Conservation (phyloP, 1,140 invertebrate species). For the Episyrphus balteatus region DNA sequence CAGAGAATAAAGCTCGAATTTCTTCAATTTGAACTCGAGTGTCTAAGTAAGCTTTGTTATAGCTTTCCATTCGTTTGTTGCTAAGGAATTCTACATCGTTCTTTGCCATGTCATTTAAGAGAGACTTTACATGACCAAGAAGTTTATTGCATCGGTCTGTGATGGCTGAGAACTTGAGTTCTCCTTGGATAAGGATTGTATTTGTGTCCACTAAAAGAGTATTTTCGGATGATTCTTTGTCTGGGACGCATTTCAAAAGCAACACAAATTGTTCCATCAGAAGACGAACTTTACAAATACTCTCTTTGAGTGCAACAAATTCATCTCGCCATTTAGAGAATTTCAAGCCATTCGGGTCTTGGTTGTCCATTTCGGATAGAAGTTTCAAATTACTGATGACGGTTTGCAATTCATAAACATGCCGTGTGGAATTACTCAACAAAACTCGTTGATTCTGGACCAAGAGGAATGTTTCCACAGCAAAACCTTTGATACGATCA, state of each 20-base stretch:
- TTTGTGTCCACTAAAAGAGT: neutral
- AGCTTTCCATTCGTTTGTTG: slow-evolving; percentile 5
- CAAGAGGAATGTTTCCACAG: slow-evolving; percentile 53
- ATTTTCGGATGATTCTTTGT: neutral
- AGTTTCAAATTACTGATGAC: slow-evolving; percentile 23
- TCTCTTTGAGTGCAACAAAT: slow-evolving; percentile 12
- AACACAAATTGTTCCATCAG: slow-evolving; percentile 22
- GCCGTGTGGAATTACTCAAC: slow-evolving; percentile 27
- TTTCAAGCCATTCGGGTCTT: neutral
- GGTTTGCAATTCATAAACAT: slow-evolving; percentile 32
- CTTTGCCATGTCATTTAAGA: slow-evolving; percentile 12
- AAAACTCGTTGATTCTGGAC: slow-evolving; percentile 40
- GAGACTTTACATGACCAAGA: slow-evolving; percentile 5
- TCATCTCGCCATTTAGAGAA: slow-evolving; percentile 4
- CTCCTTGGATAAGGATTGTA: neutral
- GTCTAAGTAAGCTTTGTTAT: slow-evolving; percentile 11
- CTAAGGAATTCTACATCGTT: slow-evolving; percentile 12
- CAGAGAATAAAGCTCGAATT: slow-evolving; percentile 6
- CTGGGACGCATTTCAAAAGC: slow-evolving; percentile 18
- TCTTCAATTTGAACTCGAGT: slow-evolving; percentile 11
- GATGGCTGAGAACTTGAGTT: neutral
- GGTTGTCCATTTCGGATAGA: slow-evolving; percentile 10
- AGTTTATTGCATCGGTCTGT: slow-evolving; percentile 1
- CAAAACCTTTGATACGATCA: slow-evolving; percentile 74
- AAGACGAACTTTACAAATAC: slow-evolving; percentile 15